Evolutionary conservation across 2,888 invertebrate genomes (phyloP), one percentile per base, ranked within the genome.

Genomic region (Drosophila quinaria): DNA sequence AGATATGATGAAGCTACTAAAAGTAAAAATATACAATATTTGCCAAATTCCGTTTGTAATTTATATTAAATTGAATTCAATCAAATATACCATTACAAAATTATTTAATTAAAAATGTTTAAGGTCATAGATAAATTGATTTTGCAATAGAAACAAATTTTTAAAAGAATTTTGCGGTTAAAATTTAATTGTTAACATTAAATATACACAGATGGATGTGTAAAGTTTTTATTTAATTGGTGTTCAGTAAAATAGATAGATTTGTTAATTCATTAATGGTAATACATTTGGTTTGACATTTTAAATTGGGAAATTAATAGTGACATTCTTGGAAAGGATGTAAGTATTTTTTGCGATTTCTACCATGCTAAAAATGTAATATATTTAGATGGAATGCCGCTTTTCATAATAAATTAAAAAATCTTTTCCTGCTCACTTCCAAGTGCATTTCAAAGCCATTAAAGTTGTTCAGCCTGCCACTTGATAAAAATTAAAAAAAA

Each of bases 361-460:
- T 37, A 17, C n/a, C 11, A 3, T 17, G 55, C 19, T 49, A 31
- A 29, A 37, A 72, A 19, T 68, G 6, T 17, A 29, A 44, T 55
- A 51, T 39, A 61, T 52, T 69, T 69, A 33, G 19, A 35, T n/a
- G 13, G 19, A 41, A 35, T 47, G 60, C 47, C 11, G 54, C 54
- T 51, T 55, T 60, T 49, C 63, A 22, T 44, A 80, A 76, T 80
- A 80, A 77, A 77, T 80, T 77, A 76, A 77, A 58, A 77, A 76
- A 64, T 76, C 62, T 54, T 59, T 70, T 77, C 49, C 71, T 76
- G 80, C 66, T 62, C 73, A 70, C 80, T 82, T 75, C 65, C 76
- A 82, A 80, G 83, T 75, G 80, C 81, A 82, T 88, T 88, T 88
- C 78, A 87, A 89, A 87, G 58, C 87, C 85, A 89, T 83, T 83